Evolutionary conservation across 2,113 vertebrate genomes (phyloP).

Genomic region (Sapayoa aenigma): DNA sequence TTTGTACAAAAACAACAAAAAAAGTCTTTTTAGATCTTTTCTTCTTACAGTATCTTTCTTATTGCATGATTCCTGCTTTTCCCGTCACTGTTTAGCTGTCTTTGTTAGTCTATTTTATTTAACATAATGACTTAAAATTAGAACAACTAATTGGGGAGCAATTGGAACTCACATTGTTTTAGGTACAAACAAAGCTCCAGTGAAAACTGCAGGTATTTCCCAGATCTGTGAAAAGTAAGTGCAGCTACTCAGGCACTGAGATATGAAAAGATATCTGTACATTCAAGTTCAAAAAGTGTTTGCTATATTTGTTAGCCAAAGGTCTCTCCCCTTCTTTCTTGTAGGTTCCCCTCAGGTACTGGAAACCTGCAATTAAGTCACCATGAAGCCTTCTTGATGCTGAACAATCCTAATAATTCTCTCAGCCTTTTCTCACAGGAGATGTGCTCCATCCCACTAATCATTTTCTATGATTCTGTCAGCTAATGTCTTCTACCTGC

Average conservation of each 20-base stretch:
- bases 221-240: neutral
- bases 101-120: neutral
- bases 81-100: neutral
- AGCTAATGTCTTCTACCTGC: neutral
- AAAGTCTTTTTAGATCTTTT: neutral
- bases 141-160: neutral
- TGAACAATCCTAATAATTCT: neutral
- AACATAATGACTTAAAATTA: neutral
- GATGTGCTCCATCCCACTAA: neutral
- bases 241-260: neutral
- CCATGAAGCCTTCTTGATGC: neutral
- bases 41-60: neutral
- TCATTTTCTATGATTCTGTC: neutral
- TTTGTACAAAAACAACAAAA: neutral
- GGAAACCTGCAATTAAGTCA: neutral
- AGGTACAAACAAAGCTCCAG: neutral
- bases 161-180: neutral
- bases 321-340: neutral
- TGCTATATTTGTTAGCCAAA: neutral
- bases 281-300: neutral
- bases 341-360: neutral
- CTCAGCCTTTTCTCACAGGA: neutral
- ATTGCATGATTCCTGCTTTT: neutral
- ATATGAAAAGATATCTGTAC: neutral
- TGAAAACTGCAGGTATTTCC: neutral